A percentile compares a stretch with the other conserved stretches of the same genome.
phyloP scores from a whole-genome alignment of 2,797 vertebrate species.

The Cygnus olor region DNA sequence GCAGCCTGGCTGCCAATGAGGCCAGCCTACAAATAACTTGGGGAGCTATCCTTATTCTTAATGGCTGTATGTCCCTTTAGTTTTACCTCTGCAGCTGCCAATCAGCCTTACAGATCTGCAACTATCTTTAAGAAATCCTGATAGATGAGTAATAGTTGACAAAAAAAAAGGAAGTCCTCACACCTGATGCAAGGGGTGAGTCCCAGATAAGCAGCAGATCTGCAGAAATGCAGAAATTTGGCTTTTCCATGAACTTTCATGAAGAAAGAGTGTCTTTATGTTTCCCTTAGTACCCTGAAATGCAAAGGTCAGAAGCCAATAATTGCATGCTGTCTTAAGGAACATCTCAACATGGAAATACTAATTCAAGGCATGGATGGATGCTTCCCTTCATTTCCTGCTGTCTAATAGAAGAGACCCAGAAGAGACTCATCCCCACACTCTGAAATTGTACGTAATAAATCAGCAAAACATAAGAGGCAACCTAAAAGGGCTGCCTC shows the following conservation, averaged over 20 bases:
- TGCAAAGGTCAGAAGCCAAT: neutral
- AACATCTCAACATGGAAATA: neutral
- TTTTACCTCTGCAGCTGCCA: neutral
- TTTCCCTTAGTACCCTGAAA: neutral
- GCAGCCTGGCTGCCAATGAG: neutral
- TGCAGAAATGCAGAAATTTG: neutral
- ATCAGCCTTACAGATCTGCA: neutral
- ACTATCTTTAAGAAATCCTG: neutral
- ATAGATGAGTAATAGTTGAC: neutral
- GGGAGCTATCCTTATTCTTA: neutral
- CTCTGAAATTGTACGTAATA: neutral
- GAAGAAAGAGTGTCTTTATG: neutral
- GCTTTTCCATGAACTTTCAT: neutral
- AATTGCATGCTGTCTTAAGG: neutral
- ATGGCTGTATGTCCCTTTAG: neutral
- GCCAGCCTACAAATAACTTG: neutral
- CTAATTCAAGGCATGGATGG: neutral
- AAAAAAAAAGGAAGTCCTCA: slow-evolving; percentile 4
- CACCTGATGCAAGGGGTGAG: neutral
- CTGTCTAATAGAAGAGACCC: neutral
- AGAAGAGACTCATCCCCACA: neutral
- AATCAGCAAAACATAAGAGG: neutral
- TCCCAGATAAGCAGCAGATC: slow-evolving; percentile 3
- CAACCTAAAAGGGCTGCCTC: neutral
- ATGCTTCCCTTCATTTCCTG: neutral